Base-by-base conservation (phyloP, 2,888 invertebrate genomes). In the Panopea generosa region DNA sequence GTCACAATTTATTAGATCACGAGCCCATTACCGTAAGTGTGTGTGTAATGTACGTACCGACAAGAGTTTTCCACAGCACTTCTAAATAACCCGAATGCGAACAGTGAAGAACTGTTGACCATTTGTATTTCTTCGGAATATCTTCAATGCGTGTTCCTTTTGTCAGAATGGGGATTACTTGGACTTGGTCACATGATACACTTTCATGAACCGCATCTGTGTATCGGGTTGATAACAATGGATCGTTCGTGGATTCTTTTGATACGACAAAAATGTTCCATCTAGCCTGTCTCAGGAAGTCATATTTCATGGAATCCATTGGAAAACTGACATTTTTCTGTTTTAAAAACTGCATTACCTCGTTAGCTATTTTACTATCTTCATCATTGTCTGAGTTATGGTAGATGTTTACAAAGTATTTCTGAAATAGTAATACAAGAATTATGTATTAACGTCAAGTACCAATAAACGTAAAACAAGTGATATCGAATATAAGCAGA, bases 181-280 rank as follows among this genome's bases (percentile, higher is more conserved):
- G 68, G 6, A 77, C 60, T 55, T 49, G 18, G 22, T 72, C 50
- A 38, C 65, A 33, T 6, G 52, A 26, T 16, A 77, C 55, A 49
- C 69, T 61, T 2, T 6, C 43, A 40, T 65, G 47, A 0, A 77
- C 33, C 0, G 72, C 77, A 9, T 55, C 29, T 4, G 69, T 43
- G n/a, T 60, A 73, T 38, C 47, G 65, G 0, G 20, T 20, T 11
- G 24, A 11, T 22, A 78, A 45, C 1, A 7, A 2, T 2, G 45
- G 1, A 22, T 73, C 70, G 2, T 33, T 60, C 6, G 62, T 22
- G 2, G 66, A 45, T 1, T 61, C 50, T 53, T 67, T 52, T 0
- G 77, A 78, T 1, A 73, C 22, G 16, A 78, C 27, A 50, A 78
- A 78, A 2, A 78, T 70, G 20, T 73, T 73, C 69, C 69, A 78